Base-by-base conservation (phyloP, 2,888 invertebrate species). In the Pyrgus malvae region DNA sequence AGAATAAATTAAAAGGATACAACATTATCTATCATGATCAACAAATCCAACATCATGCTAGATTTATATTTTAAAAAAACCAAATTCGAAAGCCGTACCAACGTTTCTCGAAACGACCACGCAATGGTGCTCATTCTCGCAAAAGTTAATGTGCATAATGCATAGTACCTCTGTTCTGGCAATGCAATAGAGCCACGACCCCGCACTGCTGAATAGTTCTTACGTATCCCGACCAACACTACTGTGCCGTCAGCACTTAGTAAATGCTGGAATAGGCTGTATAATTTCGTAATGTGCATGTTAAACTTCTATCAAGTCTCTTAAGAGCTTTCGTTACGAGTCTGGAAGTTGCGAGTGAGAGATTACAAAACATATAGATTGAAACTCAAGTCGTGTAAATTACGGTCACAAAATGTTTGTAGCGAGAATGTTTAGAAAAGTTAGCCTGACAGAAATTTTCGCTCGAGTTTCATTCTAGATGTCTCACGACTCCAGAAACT, bases 201-300 rank as follows among this genome's bases (percentile, higher is more conserved):
- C 70, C 76, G 86, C 86, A 86, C 84, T 75, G 80, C 78, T 76
- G 76, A 76, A 70, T 80, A 80, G 78, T 66, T 69, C 71, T 71
- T 74, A 77, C 74, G 61, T 46, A 35, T 8, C 46, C 31, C 41
- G 45, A 33, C n/a, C 12, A 29, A 33, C 23, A 12, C 19, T 19
- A 25, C 14, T 29, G 2, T 5, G 42, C 21, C 19, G 38, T 37
- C 29, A 29, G 44, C 54, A 59, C 50, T 38, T 53, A 53, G 51
- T 29, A 38, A 37, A 40, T 38, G 54, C 54, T 54, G 45, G 40
- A 45, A 29, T 54, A 69, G 65, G 76, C 74, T 75, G 70, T 71
- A 65, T 63, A 63, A 65, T 63, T 63, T 53, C 23, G 57, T 66
- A 72, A 70, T 65, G 66, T 81, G 83, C 83, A 83, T 83, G 83